Base-by-base conservation (phyloP, 2,797 vertebrate species). In the Rhincodon typus region DNA sequence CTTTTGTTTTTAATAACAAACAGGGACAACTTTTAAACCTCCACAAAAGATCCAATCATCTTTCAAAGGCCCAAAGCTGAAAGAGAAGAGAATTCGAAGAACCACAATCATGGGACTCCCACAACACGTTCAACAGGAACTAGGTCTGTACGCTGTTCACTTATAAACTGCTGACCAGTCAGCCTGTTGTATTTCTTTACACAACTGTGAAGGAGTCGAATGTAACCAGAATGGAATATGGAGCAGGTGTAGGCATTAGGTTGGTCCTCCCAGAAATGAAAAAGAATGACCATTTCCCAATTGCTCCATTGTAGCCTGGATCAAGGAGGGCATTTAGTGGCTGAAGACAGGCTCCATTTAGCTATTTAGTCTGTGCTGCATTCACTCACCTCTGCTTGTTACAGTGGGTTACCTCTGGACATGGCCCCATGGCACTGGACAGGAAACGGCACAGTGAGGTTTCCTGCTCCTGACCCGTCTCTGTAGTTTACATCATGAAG, bases 81-180 rank as follows among this genome's bases (percentile, higher is more conserved):
- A 97, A 0, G 97, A 97, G 96, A 99, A 98, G 97, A 98, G 98
- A 86, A 98, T 96, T 96, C 98, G 99, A 97, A 98, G 99, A 96
- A 99, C 99, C 0, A 99, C 99, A 0, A 99, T 99, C 96, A 98
- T 99, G 98, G 99, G 99, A 10, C 98, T 99, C 96, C 99, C 99
- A 5, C 98, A 99, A 96, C 99, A 99, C 0, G 98, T 99, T 96
- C 99, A 99, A 96, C 98, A 98, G 96, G 99, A 99, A 96, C 98
- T 99, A 0, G 98, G 99, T 99, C 98, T 96, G 98, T 96, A 38
- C 21, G 7, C 7, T 10, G 19, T 69, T 42, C 69, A 38, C 42
- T 69, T 17, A 23, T 21, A 23, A 84, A 84, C 42, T 46, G 82
- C 46, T 42, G 8, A 21, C 19, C 82, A 25, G 21, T 3, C 23